phyloP scores from a whole-genome alignment of 2,113 vertebrate species.

The Lophotis ruficrista region DNA sequence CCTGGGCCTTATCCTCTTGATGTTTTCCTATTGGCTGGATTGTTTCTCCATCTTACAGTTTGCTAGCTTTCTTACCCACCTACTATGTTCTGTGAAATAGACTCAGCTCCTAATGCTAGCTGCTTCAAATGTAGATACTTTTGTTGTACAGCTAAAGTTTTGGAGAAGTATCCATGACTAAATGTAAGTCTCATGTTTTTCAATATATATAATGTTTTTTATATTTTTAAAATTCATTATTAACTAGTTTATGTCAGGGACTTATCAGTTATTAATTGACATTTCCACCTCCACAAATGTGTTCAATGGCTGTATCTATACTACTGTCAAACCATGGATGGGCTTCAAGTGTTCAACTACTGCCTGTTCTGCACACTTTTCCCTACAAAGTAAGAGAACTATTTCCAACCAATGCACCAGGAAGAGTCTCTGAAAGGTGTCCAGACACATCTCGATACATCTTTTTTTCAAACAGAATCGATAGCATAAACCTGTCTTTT shows the following conservation, averaged over 20 bases:
- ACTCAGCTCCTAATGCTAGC: neutral
- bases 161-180: neutral
- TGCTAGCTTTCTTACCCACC: neutral
- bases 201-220: neutral
- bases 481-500: neutral
- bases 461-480: neutral
- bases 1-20: neutral
- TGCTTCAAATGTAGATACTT: neutral
- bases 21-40: neutral
- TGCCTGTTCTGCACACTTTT: neutral
- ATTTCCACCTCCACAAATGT: neutral
- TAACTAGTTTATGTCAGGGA: neutral
- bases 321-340: neutral
- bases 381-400: neutral
- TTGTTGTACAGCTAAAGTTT: neutral
- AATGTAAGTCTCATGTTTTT: neutral
- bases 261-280: neutral
- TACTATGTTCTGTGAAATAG: neutral
- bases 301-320: neutral
- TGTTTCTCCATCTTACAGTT: neutral
- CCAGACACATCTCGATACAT: neutral
- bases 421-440: neutral
- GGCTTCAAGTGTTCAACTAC: neutral
- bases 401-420: neutral
- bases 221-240: neutral